A percentile compares a stretch with the other conserved stretches of the same genome.
phyloP scores from a whole-genome alignment of 2,888 invertebrate species.

The Biston betularia region DNA sequence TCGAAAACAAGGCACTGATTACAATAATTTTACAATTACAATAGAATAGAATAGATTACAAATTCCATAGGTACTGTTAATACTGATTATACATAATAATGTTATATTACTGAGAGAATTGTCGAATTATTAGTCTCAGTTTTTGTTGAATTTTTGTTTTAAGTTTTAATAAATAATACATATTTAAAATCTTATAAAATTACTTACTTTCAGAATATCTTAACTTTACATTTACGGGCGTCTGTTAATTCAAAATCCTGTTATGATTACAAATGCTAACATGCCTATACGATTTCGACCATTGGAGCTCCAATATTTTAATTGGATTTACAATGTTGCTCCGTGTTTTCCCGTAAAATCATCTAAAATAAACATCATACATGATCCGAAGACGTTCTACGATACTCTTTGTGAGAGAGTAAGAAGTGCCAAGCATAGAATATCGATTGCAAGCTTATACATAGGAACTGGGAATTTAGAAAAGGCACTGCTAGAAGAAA shows the following conservation, averaged over 20 bases:
- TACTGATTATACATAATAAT: too few species aligned
- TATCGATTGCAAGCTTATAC: slow-evolving; percentile 96
- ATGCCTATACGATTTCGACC: slow-evolving; percentile 73
- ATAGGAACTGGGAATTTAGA: slow-evolving; percentile 96
- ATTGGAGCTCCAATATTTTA: slow-evolving; percentile 81
- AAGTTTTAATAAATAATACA: background rate
- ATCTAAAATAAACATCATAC: slow-evolving; percentile 90
- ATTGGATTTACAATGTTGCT: slow-evolving; percentile 87
- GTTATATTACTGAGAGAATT: too few species aligned
- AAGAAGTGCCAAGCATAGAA: slow-evolving; percentile 88
- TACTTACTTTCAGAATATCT: background rate
- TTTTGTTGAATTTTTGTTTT: background rate
- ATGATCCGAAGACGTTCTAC: slow-evolving; percentile 92
- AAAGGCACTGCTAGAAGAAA: slow-evolving; percentile 89
- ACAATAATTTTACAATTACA: too few species aligned
- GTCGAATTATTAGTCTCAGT: background rate
- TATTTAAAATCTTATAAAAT: background rate
- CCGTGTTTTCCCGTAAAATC: slow-evolving; percentile 90
- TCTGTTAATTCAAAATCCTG: background rate
- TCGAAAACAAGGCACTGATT: too few species aligned
- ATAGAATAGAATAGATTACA: too few species aligned
- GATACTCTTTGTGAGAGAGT: slow-evolving; percentile 89
- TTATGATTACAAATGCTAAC: slow-evolving; percentile 63
- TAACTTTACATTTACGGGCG: background rate
- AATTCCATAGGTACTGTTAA: too few species aligned